Base-by-base conservation (phyloP, 1,140 invertebrate genomes). In the Rhynchophorus ferrugineus region DNA sequence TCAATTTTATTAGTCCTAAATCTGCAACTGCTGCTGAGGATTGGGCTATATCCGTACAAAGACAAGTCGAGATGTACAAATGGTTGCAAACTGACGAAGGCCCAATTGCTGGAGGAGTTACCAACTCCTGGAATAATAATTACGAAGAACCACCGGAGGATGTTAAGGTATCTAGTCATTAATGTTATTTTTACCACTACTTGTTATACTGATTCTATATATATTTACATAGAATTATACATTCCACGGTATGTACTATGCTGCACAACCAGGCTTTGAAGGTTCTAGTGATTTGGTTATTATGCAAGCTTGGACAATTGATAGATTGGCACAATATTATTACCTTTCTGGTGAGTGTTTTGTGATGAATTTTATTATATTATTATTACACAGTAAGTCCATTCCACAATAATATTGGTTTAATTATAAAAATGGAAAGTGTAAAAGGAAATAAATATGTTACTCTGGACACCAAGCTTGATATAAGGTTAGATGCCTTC, bases 301-400 rank as follows among this genome's bases (percentile, higher is more conserved):
- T 19, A 54, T 54, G 52, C 52, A 54, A 18, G 38, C 52, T 9
- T 54, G 52, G 52, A 24, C 52, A 9, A 35, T 18, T 1, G 52
- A 54, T 29, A 45, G 52, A 33, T 37, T 54, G 18, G 52, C 52
- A 3, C 52, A 54, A 38, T 54, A 54, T 44, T 54, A 54, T 38
- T 54, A 54, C 18, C 14, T 54, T 14, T 49, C 45, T 16, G 52
- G 52, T 48, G 24, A 3, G 20, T 24, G 21, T 19, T 19, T 13
- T 44, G 33, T 2, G 14, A 16, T 13, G 3, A 44, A 29, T 24
- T n/a, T n/a, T 29, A 9, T 44, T 29, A 9, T 11, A n/a, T 29
- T 1, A 9, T 11, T 44, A 29, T 6, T 5, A 29, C n/a, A n/a
- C n/a, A n/a, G n/a, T n/a, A n/a, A n/a, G n/a, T n/a, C n/a, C n/a